Conservation (phyloP, 2,113 vertebrate genomes). For the Cyprinodon tularosa region DNA sequence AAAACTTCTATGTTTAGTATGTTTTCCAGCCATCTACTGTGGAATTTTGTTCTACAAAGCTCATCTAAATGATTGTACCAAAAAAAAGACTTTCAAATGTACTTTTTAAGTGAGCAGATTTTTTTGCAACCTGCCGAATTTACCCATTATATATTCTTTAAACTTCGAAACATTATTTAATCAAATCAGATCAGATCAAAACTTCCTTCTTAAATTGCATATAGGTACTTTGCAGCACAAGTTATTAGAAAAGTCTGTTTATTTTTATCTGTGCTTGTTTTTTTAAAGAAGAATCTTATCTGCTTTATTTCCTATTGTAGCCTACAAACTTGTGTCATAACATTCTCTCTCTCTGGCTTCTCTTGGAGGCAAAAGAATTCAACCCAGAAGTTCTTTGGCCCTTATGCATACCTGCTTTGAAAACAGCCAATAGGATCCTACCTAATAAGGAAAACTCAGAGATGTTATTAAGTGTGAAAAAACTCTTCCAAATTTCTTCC, state of each 20-base stretch:
- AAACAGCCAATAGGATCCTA: constrained; percentile 59
- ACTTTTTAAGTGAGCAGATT: not conserved
- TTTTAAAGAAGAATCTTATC: not conserved
- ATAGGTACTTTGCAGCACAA: not conserved
- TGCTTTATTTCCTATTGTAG: not conserved
- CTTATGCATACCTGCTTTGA: constrained; percentile 27
- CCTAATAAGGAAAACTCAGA: constrained; percentile 81
- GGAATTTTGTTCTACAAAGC: not conserved
- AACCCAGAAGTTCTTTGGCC: constrained; percentile 32
- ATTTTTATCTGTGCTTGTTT: not conserved
- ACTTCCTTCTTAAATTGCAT: not conserved
- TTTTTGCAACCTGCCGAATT: not conserved
- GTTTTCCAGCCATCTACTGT: not conserved
- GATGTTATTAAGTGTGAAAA: constrained; percentile 59
- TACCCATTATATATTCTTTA: not conserved
- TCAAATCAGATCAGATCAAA: not conserved
- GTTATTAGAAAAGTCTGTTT: not conserved
- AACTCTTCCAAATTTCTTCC: constrained; percentile 51
- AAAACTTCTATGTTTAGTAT: not conserved
- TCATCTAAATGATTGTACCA: not conserved
- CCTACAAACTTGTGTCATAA: constrained; percentile 48
- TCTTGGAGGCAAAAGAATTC: constrained; percentile 25
- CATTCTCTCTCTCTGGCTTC: constrained; percentile 35
- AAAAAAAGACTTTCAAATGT: not conserved
- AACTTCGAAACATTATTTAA: no score